Conservation (phyloP, 2,797 vertebrate species). For the Thripadectes ignobilis region DNA sequence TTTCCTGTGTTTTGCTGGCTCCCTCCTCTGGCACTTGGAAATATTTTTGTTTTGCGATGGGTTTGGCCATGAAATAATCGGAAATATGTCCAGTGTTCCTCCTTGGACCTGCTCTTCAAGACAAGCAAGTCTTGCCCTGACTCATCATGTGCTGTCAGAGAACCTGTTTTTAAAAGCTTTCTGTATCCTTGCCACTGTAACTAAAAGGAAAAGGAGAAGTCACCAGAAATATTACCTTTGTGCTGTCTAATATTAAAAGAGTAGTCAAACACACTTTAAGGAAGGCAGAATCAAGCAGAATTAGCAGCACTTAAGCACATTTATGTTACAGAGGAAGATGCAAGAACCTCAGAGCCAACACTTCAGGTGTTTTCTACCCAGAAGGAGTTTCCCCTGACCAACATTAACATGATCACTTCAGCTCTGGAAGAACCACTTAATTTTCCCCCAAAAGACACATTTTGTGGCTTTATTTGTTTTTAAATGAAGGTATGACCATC, state of each 20-base stretch:
- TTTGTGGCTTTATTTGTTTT: neutral
- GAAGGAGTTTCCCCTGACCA: neutral
- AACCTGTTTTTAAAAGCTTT: neutral
- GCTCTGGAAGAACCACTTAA: neutral
- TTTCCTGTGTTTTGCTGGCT: slow-evolving; percentile 61
- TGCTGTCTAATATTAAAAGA: neutral
- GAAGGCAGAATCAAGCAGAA: neutral
- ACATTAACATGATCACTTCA: accelerated
- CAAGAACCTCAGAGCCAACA: neutral
- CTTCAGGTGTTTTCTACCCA: neutral
- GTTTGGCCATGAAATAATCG: neutral
- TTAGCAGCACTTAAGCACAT: neutral
- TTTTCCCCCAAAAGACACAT: neutral
- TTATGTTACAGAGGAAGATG: accelerated
- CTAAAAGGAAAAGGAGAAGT: neutral
- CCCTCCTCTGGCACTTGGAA: slow-evolving; percentile 62
- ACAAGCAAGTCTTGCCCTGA: neutral
- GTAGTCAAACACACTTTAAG: neutral
- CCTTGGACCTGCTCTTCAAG: neutral
- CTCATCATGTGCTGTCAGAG: accelerated
- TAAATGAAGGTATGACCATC: neutral
- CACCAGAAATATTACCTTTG: neutral
- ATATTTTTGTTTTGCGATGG: slow-evolving; percentile 40
- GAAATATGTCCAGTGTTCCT: neutral
- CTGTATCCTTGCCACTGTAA: neutral